Base-by-base conservation (phyloP, 2,113 vertebrate species). In the Dissostichus mawsoni region DNA sequence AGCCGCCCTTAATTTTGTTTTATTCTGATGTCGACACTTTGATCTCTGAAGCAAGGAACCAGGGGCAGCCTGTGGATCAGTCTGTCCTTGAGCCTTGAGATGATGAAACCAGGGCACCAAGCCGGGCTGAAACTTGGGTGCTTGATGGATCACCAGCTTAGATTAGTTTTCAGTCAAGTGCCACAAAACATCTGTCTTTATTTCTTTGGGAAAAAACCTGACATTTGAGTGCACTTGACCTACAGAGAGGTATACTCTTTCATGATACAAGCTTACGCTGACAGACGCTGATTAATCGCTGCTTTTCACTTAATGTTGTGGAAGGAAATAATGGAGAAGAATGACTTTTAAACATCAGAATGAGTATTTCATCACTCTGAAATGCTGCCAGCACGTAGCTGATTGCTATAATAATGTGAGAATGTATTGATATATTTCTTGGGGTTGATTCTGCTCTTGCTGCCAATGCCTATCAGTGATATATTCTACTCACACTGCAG, bases 171-270 rank as follows among this genome's bases (percentile, higher is more conserved):
- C 81, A 41, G 86, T 81, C 71, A 84, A 81, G 80, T 88, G 90
- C 81, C 74, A 78, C 83, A 71, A 85, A 83, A 80, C 87, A 91
- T 92, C 86, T 69, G 68, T 93, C 91, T 89, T 86, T 69, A 87
- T 91, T 93, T 87, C 83, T 75, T 62, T 17, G 33, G 74, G 80
- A 89, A 74, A 82, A 73, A 90, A 81, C 74, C 65, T 93, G 89
- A 90, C 90, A 90, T 90, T 90, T 91, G 74, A 29, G 79, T 78
- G 88, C 68, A 72, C 77, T 88, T 90, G 90, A 90, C 87, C 87
- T 84, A 89, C 82, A 83, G 18, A 65, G 81, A 68, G 72, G 71
- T 55, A 29, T 25, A 25, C 64, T 62, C 67, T 64, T 72, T 86
- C 64, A 76, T 62, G 75, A 81, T 83, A 44, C 51, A 56, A 78